Percentiles rank a stretch among this genome's conserved stretches.
Evolutionary conservation across 1,140 invertebrate genomes (phyloP).

Genomic region (Littorina saxatilis): DNA sequence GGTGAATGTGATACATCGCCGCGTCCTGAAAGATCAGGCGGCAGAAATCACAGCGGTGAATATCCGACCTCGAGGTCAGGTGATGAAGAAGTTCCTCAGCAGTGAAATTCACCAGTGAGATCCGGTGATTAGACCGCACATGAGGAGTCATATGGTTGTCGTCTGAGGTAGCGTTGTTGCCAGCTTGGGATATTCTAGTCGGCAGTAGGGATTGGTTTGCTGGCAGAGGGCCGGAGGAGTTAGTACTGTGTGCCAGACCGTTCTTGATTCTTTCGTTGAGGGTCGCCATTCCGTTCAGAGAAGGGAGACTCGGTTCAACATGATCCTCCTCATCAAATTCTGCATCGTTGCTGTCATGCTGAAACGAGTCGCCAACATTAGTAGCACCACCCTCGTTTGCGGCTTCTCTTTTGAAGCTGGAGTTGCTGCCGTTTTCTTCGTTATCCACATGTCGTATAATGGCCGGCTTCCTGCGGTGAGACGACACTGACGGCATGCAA

Average conservation of each 20-base stretch:
- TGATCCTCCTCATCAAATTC: constrained; percentile 10
- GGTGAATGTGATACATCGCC: constrained; percentile 66
- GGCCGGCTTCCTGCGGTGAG: constrained; percentile 34
- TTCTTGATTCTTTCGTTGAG: neutral
- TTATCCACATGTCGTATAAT: constrained; percentile 33
- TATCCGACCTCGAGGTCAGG: constrained; percentile 60
- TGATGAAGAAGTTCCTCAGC: constrained; percentile 59
- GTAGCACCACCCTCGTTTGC: neutral
- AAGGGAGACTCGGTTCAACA: neutral
- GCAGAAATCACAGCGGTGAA: constrained; percentile 62
- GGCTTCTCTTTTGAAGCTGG: neutral
- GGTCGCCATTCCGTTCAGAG: neutral
- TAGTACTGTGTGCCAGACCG: neutral
- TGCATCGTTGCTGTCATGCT: neutral
- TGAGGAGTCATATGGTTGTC: constrained; percentile 5
- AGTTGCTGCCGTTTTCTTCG: neutral
- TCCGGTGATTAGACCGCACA: constrained; percentile 43
- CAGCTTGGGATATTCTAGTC: neutral
- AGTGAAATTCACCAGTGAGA: constrained; percentile 61
- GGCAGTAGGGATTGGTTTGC: constrained; percentile 13
- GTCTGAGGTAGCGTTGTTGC: neutral
- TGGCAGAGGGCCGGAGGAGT: neutral
- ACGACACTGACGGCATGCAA: neutral
- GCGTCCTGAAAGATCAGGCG: constrained; percentile 65
- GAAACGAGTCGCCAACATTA: neutral